Evolutionary conservation across 2,797 vertebrate genomes (phyloP).

Genomic region (Clarias laeviceps): DNA sequence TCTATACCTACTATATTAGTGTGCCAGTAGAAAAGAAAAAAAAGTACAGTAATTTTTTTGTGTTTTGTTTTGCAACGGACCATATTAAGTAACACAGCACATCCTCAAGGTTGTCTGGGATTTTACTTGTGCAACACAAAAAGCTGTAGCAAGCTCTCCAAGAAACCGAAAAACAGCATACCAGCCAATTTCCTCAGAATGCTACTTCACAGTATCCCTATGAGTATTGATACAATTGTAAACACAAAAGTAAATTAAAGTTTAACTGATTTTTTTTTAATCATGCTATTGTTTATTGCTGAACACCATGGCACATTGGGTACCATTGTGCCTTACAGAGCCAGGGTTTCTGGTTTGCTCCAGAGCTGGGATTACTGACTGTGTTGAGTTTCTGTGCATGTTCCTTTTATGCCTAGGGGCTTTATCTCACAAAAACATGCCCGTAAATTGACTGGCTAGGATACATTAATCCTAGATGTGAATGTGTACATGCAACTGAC

Average conservation of each 20-base stretch:
- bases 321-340: neutral
- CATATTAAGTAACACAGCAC: conserved; percentile 6
- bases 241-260: neutral
- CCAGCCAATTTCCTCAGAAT: neutral
- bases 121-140: neutral
- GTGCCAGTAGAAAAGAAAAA: neutral
- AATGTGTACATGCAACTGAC: conserved; percentile 3
- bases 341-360: neutral
- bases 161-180: neutral
- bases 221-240: neutral
- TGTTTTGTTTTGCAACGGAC: neutral
- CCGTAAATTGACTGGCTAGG: neutral
- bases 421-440: neutral
- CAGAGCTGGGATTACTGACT: neutral
- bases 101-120: conserved; percentile 5
- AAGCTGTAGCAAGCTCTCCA: conserved; percentile 5
- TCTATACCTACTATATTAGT: neutral
- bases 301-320: neutral
- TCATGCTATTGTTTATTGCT: neutral
- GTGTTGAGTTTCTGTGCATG: neutral
- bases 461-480: neutral
- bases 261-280: neutral
- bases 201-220: neutral
- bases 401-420: neutral
- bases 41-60: neutral